phyloP scores from a whole-genome alignment of 1,140 invertebrate genomes.

The Heliconius himera region DNA sequence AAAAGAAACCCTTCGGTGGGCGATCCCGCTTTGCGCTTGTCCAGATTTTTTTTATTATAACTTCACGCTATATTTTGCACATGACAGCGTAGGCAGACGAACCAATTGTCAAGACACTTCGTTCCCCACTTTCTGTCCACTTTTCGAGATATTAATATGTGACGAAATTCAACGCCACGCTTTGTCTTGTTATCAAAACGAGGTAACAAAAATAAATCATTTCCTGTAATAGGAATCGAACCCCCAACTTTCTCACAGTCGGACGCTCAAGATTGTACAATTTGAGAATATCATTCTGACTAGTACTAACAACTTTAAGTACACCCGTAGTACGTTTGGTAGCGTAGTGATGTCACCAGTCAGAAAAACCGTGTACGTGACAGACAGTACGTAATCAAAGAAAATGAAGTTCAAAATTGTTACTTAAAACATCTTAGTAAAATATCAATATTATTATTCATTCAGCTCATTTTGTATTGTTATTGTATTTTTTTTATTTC shows the following conservation, averaged over 20 bases:
- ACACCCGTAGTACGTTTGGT: no score
- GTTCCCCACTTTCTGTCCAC: not conserved
- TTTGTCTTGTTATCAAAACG: no score
- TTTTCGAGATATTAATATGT: not conserved
- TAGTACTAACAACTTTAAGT: not conserved
- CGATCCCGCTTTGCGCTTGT: no score
- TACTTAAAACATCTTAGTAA: not conserved
- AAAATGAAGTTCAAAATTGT: not conserved
- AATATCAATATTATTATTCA: no score
- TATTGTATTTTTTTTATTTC: not conserved
- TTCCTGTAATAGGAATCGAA: no score
- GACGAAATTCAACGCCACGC: no score
- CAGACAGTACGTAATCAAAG: not conserved
- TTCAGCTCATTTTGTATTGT: not conserved
- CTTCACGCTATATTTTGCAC: no score
- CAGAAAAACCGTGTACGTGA: not conserved
- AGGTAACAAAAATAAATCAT: no score
- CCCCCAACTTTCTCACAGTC: no score
- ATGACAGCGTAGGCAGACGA: not conserved
- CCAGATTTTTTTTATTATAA: no score
- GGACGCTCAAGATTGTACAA: no score
- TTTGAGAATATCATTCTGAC: not conserved
- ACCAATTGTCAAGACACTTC: not conserved
- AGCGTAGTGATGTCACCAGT: not conserved
- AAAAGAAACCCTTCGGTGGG: no score